phyloP scores from a whole-genome alignment of 1,140 invertebrate species.

The Armadillidium nasatum region DNA sequence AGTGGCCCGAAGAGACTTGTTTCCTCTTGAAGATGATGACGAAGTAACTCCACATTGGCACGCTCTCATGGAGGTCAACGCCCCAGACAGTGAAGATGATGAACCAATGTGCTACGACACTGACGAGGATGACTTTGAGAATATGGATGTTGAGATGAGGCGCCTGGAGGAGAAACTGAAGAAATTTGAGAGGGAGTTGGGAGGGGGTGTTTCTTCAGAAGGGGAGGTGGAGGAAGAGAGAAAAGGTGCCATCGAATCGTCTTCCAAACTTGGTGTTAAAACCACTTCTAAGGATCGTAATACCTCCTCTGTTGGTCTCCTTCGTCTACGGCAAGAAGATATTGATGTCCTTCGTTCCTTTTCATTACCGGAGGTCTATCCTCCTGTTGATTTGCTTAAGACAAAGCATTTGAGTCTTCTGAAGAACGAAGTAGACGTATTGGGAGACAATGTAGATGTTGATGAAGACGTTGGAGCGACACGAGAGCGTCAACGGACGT shows the following conservation, averaged over 20 bases:
- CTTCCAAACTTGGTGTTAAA: background rate
- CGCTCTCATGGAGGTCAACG: constrained; percentile 25
- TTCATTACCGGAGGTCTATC: constrained; percentile 31
- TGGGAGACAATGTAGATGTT: too few species aligned
- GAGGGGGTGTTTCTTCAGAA: background rate
- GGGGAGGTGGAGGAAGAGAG: too few species aligned
- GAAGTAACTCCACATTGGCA: constrained; percentile 37
- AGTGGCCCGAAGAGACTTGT: constrained; percentile 34
- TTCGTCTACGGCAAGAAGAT: constrained; percentile 9
- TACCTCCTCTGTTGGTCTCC: background rate
- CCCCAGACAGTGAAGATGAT: constrained; percentile 29
- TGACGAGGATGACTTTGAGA: constrained; percentile 39
- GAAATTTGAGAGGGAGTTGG: constrained; percentile 37
- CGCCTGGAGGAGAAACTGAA: constrained; percentile 41
- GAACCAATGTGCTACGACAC: constrained; percentile 32
- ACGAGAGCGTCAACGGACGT: too few species aligned
- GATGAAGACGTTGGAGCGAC: too few species aligned
- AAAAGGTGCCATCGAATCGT: too few species aligned
- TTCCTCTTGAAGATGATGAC: constrained; percentile 38
- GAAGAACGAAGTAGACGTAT: constrained; percentile 16
- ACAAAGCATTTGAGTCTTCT: constrained; percentile 43
- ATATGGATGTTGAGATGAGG: constrained; percentile 40
- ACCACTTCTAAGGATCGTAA: background rate
- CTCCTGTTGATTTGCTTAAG: constrained; percentile 26
- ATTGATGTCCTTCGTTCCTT: constrained; percentile 23